Evolutionary conservation across 2,113 vertebrate genomes (phyloP).

Genomic region (Stictonetta naevosa): DNA sequence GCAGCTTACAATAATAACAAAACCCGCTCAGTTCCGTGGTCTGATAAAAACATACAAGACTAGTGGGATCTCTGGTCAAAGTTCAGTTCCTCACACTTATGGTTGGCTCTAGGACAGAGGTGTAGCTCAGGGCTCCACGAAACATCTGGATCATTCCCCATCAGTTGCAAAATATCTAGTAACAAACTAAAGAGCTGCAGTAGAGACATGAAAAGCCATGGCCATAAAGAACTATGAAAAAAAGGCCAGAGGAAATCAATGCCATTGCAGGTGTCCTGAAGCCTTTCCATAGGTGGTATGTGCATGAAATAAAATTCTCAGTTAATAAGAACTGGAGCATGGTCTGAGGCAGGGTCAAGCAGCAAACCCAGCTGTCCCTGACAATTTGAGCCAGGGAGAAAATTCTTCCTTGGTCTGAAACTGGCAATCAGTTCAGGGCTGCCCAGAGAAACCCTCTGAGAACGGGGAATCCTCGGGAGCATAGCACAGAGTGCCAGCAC

Average conservation of each 20-base stretch:
- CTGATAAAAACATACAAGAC: conserved; percentile 13
- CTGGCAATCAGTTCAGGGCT: neutral
- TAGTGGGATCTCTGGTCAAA: neutral
- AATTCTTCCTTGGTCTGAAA: neutral
- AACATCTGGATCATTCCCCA: neutral
- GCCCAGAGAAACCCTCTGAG: neutral
- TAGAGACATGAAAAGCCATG: neutral
- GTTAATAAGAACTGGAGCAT: neutral
- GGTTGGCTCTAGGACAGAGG: neutral
- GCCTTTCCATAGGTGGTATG: neutral
- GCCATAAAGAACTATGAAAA: too few species aligned
- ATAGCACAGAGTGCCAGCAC: neutral
- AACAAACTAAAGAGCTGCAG: neutral
- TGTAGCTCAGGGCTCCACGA: neutral
- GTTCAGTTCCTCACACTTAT: conserved; percentile 5
- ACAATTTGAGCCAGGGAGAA: neutral
- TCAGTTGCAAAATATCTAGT: neutral
- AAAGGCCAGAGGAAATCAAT: neutral
- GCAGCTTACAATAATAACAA: neutral
- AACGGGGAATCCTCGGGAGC: neutral
- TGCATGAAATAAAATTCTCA: neutral
- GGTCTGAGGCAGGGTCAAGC: neutral
- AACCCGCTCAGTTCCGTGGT: neutral
- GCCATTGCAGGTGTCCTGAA: neutral
- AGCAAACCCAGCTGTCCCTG: neutral